A percentile compares a stretch with the other conserved stretches of the same genome.
phyloP scores from a whole-genome alignment of 2,888 invertebrate species.

The Acronicta alni region DNA sequence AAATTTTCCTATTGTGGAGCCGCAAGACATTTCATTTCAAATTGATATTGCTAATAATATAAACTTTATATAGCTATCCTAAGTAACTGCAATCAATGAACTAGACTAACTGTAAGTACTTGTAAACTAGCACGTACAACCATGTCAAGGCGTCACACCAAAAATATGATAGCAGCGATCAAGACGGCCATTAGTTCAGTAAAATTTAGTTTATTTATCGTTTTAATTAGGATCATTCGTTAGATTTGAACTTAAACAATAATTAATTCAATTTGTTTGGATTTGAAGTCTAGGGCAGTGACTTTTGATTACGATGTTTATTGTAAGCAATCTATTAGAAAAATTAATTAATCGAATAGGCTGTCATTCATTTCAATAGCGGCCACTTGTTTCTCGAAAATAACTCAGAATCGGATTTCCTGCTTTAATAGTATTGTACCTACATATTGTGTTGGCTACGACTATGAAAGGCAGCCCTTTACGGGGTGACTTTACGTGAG shows the following conservation, averaged over 20 bases:
- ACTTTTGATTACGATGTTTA: slow-evolving; percentile 2
- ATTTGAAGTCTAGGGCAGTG: not conserved
- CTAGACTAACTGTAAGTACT: slow-evolving; percentile 1
- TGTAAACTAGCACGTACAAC: slow-evolving; percentile 22
- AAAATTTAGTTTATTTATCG: slow-evolving; percentile 12
- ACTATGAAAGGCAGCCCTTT: too few relatives aligned
- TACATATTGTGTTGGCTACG: too few relatives aligned
- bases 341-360: too few relatives aligned
- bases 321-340: not conserved
- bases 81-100: slow-evolving; percentile 11
- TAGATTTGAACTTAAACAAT: not conserved
- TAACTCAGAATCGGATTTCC: too few relatives aligned
- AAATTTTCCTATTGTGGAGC: too few relatives aligned
- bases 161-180: slow-evolving; percentile 31
- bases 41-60: too few relatives aligned
- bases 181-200: slow-evolving; percentile 13
- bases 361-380: too few relatives aligned
- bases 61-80: not conserved
- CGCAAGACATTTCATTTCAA: too few relatives aligned
- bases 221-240: slow-evolving; percentile 2
- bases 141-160: slow-evolving; percentile 29
- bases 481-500: too few relatives aligned
- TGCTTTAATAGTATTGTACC: too few relatives aligned
- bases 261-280: not conserved
- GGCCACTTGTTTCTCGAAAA: too few relatives aligned